These are phyloP conservation scores for Rhopilema esculentum DNA, from an alignment of 30 jellyfish, hydroid and myxozoan genomes.

Conservation along the genomic window DNA sequence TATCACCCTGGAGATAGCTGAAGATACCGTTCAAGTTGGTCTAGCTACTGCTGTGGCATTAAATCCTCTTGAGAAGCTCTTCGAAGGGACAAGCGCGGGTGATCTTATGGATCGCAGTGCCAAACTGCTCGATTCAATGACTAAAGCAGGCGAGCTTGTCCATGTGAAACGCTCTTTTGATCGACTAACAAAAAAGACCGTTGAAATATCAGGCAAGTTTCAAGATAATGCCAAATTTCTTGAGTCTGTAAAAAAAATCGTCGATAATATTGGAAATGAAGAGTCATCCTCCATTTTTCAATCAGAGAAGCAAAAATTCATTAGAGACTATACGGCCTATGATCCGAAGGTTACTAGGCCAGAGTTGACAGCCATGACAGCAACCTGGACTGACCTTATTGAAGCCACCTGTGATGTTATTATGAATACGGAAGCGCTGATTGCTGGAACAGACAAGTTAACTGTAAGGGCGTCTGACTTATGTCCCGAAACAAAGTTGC, in stretches of 20 bases:
- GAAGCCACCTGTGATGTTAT: slow-evolving; percentile 67
- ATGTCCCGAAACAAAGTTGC: slow-evolving; percentile 45
- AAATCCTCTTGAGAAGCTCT: not conserved
- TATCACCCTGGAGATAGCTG: not conserved
- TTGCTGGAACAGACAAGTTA: slow-evolving; percentile 28
- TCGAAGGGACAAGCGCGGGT: not conserved
- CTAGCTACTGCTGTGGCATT: not conserved
- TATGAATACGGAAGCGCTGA: slow-evolving; percentile 53
- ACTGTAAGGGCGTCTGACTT: slow-evolving; percentile 24
- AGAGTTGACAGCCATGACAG: slow-evolving; percentile 31
- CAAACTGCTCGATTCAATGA: not conserved
- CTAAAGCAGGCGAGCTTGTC: not conserved
- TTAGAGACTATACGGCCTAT: slow-evolving; percentile 16
- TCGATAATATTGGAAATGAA: not conserved
- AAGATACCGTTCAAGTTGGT: not conserved
- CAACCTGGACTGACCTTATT: slow-evolving; percentile 42
- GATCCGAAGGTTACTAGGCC: slow-evolving; percentile 67
- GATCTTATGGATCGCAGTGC: not conserved
- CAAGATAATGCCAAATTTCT: not conserved
- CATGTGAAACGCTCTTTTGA: not conserved
- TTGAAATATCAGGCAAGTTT: slow-evolving; percentile 5
- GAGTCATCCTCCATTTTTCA: not conserved
- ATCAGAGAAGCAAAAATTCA: not conserved
- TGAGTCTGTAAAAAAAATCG: not conserved
- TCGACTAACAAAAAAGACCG: not conserved